These are phyloP conservation scores for Ericerus pela DNA, from an alignment of 1,140 invertebrate species.

Conservation along the genomic window DNA sequence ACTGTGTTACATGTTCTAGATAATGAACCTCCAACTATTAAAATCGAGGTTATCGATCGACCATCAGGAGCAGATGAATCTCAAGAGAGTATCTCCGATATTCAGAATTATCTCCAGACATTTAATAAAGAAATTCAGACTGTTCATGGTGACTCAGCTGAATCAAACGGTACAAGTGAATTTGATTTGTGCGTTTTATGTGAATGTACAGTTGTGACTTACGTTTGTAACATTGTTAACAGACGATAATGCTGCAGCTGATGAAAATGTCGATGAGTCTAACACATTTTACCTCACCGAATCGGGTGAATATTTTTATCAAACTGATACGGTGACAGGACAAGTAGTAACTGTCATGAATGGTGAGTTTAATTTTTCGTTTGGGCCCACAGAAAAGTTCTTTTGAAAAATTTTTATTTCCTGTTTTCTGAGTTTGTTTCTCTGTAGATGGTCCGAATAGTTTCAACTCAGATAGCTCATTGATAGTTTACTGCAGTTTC, in stretches of 20 bases:
- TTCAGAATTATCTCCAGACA: background rate
- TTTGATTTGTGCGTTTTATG: too few species aligned
- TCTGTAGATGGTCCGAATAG: too few species aligned
- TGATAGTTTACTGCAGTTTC: too few species aligned
- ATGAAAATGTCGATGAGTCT: background rate
- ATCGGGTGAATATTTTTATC: conserved; percentile 2
- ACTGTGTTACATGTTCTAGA: too few species aligned
- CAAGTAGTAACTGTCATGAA: background rate
- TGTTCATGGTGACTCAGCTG: too few species aligned
- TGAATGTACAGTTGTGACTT: too few species aligned
- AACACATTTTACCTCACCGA: background rate
- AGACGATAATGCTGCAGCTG: background rate
- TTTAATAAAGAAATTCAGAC: conserved; percentile 8
- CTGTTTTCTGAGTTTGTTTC: too few species aligned
- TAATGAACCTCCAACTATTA: background rate
- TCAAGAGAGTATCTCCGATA: background rate
- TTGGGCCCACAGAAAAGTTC: background rate
- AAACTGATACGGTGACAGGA: background rate
- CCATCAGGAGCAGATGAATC: background rate
- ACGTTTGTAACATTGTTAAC: too few species aligned
- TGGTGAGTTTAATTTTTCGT: background rate
- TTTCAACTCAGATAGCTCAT: too few species aligned
- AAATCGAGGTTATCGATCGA: background rate
- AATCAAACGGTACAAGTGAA: too few species aligned
- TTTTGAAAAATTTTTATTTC: background rate